phyloP scores from a whole-genome alignment of 2,113 vertebrate genomes.

The Eulemur rufifrons region DNA sequence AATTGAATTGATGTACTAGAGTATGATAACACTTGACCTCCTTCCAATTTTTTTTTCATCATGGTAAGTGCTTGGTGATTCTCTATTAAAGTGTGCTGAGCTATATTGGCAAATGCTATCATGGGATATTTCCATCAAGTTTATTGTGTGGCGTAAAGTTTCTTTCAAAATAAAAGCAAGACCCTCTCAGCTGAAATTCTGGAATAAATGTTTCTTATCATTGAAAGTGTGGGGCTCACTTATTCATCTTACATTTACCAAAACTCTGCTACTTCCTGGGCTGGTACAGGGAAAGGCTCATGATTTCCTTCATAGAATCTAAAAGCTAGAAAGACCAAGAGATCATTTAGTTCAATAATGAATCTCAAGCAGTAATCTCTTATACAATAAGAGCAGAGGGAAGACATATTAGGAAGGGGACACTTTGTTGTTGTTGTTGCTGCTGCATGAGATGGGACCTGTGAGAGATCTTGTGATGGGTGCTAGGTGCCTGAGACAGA shows the following conservation, averaged over 20 bases:
- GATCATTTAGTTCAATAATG: background rate
- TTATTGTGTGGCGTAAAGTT: slow-evolving; percentile 26
- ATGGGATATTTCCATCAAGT: slow-evolving; percentile 35
- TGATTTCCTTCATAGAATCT: background rate
- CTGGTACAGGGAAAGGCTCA: background rate
- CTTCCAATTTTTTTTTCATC: slow-evolving; percentile 23
- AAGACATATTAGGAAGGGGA: background rate
- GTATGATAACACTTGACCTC: slow-evolving; percentile 32
- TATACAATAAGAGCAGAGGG: background rate
- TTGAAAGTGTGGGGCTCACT: background rate
- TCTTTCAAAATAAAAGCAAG: slow-evolving; percentile 22
- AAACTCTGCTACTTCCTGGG: background rate
- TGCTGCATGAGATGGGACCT: background rate
- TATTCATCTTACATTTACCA: background rate
- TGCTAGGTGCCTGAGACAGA: background rate
- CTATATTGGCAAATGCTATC: slow-evolving; percentile 41
- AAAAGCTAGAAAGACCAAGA: background rate
- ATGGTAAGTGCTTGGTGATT: background rate
- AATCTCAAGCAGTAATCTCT: background rate
- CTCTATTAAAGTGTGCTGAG: slow-evolving; percentile 40
- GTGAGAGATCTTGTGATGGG: background rate
- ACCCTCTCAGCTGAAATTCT: background rate
- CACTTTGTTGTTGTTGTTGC: background rate
- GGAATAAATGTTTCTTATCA: background rate
- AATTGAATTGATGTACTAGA: background rate